These are phyloP conservation scores for Gonocerus acuteangulatus DNA, from an alignment of 2,888 invertebrate species.

Conservation along the genomic window DNA sequence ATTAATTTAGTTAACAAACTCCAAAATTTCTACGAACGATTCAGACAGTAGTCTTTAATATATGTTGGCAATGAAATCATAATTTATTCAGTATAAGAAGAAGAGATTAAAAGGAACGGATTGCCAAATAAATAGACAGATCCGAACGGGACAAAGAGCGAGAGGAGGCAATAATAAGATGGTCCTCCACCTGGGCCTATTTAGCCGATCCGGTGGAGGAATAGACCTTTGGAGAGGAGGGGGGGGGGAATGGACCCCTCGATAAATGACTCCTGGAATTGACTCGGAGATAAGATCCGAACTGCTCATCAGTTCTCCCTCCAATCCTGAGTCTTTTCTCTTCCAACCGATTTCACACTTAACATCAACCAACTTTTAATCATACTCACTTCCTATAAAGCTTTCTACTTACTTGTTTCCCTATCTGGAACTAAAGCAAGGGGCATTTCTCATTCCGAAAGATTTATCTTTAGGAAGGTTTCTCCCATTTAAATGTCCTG, in stretches of 20 bases:
- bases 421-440: background rate
- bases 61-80: too few species aligned
- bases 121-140: background rate
- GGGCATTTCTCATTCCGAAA: background rate
- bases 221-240: too few species aligned
- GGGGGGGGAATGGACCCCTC: conserved; percentile 11
- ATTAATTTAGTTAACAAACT: too few species aligned
- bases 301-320: conserved; percentile 22
- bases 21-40: too few species aligned
- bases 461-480: too few species aligned
- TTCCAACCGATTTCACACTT: background rate
- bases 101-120: too few species aligned
- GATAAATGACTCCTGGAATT: conserved; percentile 28
- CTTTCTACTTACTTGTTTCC: background rate
- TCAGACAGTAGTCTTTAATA: too few species aligned
- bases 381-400: conserved; percentile 13
- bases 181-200: conserved; percentile 18
- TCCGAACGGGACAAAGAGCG: background rate
- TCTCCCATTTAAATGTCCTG: too few species aligned
- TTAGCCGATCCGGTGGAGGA: conserved; percentile 4
- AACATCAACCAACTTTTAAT: conserved; percentile 18
- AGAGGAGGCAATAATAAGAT: conserved; percentile 22
- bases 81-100: too few species aligned
- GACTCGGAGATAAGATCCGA: conserved; percentile 28
- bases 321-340: background rate